Evolutionary conservation across 1,140 invertebrate species (phyloP).

Genomic region (Drosophila parabipectinata): DNA sequence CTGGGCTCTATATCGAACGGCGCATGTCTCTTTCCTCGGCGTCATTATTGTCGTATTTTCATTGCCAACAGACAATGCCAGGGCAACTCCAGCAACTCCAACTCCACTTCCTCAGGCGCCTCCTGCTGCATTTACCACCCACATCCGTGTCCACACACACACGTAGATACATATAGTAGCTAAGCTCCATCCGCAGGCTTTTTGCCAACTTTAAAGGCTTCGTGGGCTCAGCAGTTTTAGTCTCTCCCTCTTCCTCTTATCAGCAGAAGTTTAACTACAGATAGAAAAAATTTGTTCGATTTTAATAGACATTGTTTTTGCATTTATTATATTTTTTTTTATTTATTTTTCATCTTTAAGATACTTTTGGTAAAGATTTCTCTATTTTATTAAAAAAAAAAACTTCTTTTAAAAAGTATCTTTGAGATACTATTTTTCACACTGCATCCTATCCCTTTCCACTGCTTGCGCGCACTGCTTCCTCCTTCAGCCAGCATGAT

Average conservation of each 20-base stretch:
- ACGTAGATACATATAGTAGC: slow-evolving; percentile 8
- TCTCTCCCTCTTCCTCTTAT: slow-evolving; percentile 1
- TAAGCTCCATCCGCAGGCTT: slow-evolving; percentile 49
- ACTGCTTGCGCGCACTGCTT: slow-evolving; percentile 23
- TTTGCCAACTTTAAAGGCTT: slow-evolving; percentile 75
- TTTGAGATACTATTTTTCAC: not conserved
- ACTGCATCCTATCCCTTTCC: slow-evolving; percentile 21
- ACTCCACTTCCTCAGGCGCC: slow-evolving; percentile 10
- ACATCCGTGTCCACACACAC: slow-evolving; percentile 28
- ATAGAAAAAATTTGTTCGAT: too few relatives aligned
- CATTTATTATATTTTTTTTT: too few relatives aligned
- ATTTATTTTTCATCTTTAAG: too few relatives aligned
- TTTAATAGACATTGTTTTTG: too few relatives aligned
- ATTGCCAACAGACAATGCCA: slow-evolving; percentile 82
- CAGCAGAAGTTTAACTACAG: slow-evolving; percentile 22
- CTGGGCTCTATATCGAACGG: slow-evolving; percentile 16
- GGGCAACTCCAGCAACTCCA: slow-evolving; percentile 51
- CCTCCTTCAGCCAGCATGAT: slow-evolving; percentile 40
- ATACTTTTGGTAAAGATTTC: too few relatives aligned
- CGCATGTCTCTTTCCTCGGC: slow-evolving; percentile 60
- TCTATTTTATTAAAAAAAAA: not conserved
- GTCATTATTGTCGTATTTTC: slow-evolving; percentile 73
- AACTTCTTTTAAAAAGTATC: not conserved
- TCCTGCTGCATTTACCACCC: slow-evolving; percentile 32
- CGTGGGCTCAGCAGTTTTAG: slow-evolving; percentile 60